Percentiles rank a stretch among this genome's conserved stretches.
These are phyloP conservation scores for Toxotes chatareus DNA, from an alignment of 2,113 vertebrate genomes.

Conservation along the genomic window DNA sequence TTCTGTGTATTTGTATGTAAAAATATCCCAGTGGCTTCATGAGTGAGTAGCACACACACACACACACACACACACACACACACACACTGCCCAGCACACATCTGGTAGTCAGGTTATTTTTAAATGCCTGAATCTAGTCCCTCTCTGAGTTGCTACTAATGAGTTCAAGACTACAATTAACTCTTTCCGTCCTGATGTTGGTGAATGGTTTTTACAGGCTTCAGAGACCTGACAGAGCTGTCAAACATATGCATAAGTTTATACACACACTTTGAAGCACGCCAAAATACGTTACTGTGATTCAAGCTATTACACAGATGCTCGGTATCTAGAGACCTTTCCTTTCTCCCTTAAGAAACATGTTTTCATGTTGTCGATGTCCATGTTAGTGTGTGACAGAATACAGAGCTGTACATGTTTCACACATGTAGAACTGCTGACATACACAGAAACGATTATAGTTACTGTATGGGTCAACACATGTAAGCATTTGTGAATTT, in stretches of 20 bases:
- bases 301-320: conserved; percentile 68
- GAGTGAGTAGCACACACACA: conserved; percentile 24
- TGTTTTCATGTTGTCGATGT: conserved; percentile 22
- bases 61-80: conserved; percentile 39
- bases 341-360: conserved; percentile 27
- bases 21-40: conserved; percentile 28
- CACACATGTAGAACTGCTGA: conserved; percentile 11
- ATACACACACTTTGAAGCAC: conserved; percentile 54
- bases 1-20: conserved; percentile 38
- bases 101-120: conserved; percentile 75
- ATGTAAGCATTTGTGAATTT: not conserved
- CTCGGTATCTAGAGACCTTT: conserved; percentile 38
- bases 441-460: not conserved
- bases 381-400: conserved; percentile 3
- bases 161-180: conserved; percentile 77
- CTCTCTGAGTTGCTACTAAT: conserved; percentile 60
- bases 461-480: not conserved
- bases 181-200: conserved; percentile 49
- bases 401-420: conserved; percentile 30
- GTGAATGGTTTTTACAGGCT: conserved; percentile 66
- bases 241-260: conserved; percentile 19
- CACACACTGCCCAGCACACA: conserved; percentile 52
- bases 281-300: conserved; percentile 27
- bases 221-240: conserved; percentile 33
- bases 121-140: conserved; percentile 56